Base-by-base conservation (phyloP, 1,140 invertebrate species). In the Sarcophaga bullata region DNA sequence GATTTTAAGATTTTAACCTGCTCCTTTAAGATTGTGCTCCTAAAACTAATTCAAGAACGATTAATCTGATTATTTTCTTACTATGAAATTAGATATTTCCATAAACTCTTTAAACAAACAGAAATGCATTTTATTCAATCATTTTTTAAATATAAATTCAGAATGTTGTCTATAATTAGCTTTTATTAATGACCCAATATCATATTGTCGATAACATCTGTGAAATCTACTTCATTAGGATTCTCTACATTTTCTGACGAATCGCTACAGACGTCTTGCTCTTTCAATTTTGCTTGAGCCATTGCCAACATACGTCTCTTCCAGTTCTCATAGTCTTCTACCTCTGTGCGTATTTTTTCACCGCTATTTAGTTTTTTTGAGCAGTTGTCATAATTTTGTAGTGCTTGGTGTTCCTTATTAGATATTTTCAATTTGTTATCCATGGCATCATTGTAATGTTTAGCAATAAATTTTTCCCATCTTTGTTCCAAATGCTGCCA, bases 401-500 rank as follows among this genome's bases (percentile, higher is more conserved):
- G 19, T 47, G 10, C 72, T 47, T 54, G 13, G 37, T 19, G 13
- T 62, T 80, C 49, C 11, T 15, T 48, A 76, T 82, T 46, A 19
- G 19, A 25, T 9, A n/a, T 50, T 19, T 85, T 86, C 0, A 85
- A 58, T 37, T 88, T 85, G 9, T 84, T 82, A 1, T 86, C 86
- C 25, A 86, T 58, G 50, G 81, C 83, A 13, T 78, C 84, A 47
- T 85, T 87, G 52, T 88, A 78, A 54, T 90, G 85, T 50, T 89
- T 88, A 8, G 84, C 75, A 46, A 90, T 85, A 86, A 91, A 87
- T 62, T 85, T 87, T 62, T 90, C 87, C 90, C 91, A 91, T 49
- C 89, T 86, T 19, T 84, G 85, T 48, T 90, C 85, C 1, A 91
- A 81, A 80, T 90, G 87, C 81, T 88, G 89, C 87, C 89, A 91